Evolutionary conservation across 2,113 vertebrate genomes (phyloP).

Genomic region (Ailurus styani): DNA sequence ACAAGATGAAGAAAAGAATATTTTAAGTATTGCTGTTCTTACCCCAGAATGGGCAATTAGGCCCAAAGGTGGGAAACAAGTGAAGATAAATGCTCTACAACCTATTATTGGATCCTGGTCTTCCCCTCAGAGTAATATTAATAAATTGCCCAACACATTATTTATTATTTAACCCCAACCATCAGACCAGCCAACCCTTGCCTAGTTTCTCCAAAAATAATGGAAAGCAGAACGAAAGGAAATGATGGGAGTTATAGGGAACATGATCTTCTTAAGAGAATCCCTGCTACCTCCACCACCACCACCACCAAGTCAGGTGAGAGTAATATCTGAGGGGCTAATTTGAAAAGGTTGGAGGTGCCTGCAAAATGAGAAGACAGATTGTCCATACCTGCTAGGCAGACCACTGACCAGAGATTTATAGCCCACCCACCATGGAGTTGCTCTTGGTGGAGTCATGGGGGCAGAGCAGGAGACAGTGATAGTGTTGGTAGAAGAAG

Average conservation of each 20-base stretch:
- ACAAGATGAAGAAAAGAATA: background rate
- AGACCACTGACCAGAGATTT: background rate
- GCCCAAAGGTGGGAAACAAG: background rate
- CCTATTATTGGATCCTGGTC: background rate
- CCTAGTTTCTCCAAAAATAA: background rate
- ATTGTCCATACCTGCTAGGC: background rate
- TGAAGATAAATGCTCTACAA: background rate
- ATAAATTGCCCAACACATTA: background rate
- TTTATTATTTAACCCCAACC: background rate
- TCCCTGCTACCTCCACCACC: too few species aligned
- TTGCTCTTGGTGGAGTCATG: accelerated
- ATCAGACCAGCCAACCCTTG: background rate
- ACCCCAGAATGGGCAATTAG: background rate
- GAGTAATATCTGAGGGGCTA: background rate
- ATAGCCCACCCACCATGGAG: background rate
- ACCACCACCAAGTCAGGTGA: background rate
- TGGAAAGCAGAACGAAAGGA: background rate
- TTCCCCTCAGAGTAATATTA: background rate
- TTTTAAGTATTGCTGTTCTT: background rate
- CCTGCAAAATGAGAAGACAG: background rate
- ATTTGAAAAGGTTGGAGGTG: background rate
- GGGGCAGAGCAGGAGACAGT: background rate
- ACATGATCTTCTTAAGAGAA: background rate
- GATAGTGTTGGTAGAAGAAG: background rate
- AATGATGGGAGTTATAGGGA: background rate